A percentile compares a stretch with the other conserved stretches of the same genome.
Conservation (phyloP, 2,797 vertebrate genomes). For the Rhinella marina region DNA sequence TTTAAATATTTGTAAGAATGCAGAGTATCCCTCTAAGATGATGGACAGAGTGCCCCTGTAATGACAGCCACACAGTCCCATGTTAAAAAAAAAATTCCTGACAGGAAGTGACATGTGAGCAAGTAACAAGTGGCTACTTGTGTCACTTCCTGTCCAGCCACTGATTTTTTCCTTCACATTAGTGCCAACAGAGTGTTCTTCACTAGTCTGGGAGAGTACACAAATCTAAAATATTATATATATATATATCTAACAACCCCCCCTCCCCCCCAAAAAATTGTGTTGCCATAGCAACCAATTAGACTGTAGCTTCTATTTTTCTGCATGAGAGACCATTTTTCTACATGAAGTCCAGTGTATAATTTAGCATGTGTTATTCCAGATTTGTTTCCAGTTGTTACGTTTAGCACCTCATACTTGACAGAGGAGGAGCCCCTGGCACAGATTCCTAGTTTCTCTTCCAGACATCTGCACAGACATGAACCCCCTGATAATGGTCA, state of each 20-base stretch:
- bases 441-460: neutral
- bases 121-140: neutral
- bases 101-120: neutral
- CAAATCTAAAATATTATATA: neutral
- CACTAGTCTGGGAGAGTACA: neutral
- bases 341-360: neutral
- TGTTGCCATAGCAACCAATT: neutral
- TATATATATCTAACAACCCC: no score
- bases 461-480: conserved; percentile 26
- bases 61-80: neutral
- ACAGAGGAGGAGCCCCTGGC: conserved; percentile 18
- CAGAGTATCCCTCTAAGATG: neutral
- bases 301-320: neutral
- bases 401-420: neutral
- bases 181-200: no score
- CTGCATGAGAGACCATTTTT: neutral
- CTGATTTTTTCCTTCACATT: neutral
- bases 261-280: no score
- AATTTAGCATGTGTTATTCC: neutral
- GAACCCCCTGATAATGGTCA: neutral
- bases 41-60: neutral
- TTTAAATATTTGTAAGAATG: no score
- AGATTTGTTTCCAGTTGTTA: neutral
- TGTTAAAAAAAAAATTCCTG: neutral
- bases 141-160: neutral